These are phyloP conservation scores for Cryptoprocta ferox DNA, from an alignment of 2,797 vertebrate genomes.

Conservation along the genomic window DNA sequence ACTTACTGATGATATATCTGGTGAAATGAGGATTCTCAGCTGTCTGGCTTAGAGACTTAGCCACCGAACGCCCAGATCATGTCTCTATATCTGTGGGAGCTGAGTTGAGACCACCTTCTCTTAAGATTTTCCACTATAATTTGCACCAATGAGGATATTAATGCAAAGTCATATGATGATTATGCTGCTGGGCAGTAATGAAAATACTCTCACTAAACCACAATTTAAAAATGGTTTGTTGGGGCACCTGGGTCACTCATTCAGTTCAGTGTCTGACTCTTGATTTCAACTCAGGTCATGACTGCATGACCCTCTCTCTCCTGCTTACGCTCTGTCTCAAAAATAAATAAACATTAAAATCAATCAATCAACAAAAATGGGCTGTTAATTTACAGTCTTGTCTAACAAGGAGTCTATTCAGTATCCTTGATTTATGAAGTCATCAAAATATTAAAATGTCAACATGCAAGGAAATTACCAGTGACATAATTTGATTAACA, in stretches of 20 bases:
- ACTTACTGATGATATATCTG: background rate
- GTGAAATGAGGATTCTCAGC: background rate
- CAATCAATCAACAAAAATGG: background rate
- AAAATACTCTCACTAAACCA: background rate
- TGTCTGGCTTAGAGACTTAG: background rate
- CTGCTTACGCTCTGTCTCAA: no score
- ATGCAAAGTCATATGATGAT: background rate
- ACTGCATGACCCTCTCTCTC: no score
- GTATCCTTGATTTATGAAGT: background rate
- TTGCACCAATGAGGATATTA: background rate
- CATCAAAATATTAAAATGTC: constrained; percentile 2
- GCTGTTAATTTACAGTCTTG: background rate
- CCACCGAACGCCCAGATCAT: background rate
- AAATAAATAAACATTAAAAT: no score
- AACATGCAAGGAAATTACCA: background rate
- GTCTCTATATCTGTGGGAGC: background rate
- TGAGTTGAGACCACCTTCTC: background rate
- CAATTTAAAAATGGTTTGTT: background rate
- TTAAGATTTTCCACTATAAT: background rate
- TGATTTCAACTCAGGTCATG: no score
- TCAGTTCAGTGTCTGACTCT: no score
- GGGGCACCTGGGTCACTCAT: no score
- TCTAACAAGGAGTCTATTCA: background rate
- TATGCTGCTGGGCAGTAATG: background rate
- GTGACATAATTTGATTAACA: background rate